Base-by-base conservation (phyloP, 2,113 vertebrate genomes). In the Callaeas wilsoni region DNA sequence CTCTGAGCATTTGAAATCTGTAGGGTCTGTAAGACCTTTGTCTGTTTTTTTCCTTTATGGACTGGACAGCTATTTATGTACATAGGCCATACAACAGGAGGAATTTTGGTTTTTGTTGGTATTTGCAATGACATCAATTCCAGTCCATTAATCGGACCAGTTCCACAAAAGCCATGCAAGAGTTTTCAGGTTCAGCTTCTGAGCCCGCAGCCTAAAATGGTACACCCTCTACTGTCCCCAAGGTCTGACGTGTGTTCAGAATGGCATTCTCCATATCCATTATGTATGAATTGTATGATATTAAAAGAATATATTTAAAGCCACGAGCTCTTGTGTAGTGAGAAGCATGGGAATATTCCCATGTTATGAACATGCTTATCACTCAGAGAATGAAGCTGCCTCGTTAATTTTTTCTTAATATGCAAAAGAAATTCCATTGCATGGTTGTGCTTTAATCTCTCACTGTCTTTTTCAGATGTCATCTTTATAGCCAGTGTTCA, bases 31-130 rank as follows among this genome's bases (percentile, higher is more conserved):
- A 56, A 78, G 60, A 84, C 68, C 22, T 85, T 96, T 16, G 56
- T 74, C 63, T 94, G 19, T 29, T 90, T 93, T 97, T 89, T 90
- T 79, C 64, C 96, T 96, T 83, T 90, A 47, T 96, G 92, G 57
- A 76, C 41, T 63, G 47, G 83, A 70, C 90, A 97, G 96, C 59
- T 95, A 56, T 95, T 97, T 96, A 97, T 55, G 85, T 96, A 96
- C 82, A 91, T 53, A 96, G 84, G 81, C 93, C 70, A 44, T 79
- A 97, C 93, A 98, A 39, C 20, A 73, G 89, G 94, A 97, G 84
- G 94, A 97, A 96, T 95, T 97, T 96, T 37, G 3, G 5, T 30
- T 77, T 74, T 94, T 52, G 20, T 49, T 87, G 42, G 80, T 94
- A 80, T 95, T 96, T 97, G 89, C 82, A 59, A 78, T 95, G 94